Evolutionary conservation across 2,797 vertebrate species (phyloP).

Genomic region (Yasuhikotakia modesta): DNA sequence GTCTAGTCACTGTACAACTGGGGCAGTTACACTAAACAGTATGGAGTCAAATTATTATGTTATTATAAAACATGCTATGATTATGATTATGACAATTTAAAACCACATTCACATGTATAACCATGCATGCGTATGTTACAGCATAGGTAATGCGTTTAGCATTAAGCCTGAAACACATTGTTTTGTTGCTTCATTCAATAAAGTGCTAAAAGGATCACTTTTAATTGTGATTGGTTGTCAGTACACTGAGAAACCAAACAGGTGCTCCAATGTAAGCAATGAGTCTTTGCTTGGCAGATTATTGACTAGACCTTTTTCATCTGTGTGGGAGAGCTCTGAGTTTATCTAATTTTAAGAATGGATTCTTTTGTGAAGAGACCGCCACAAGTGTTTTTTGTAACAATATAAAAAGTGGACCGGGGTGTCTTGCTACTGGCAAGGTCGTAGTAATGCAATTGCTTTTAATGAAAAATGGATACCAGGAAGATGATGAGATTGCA

Average conservation of each 20-base stretch:
- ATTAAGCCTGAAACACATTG: not conserved
- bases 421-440: slow-evolving; percentile 31
- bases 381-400: not conserved
- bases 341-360: slow-evolving; percentile 30
- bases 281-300: not conserved
- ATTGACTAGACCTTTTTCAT: slow-evolving; percentile 25
- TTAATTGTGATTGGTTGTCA: not conserved
- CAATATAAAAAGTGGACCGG: slow-evolving; percentile 15
- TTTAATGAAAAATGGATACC: not conserved
- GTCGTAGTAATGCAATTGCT: slow-evolving; percentile 8
- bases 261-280: slow-evolving; percentile 3
- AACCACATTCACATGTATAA: not conserved
- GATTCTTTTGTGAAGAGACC: slow-evolving; percentile 7
- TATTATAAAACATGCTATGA: not conserved
- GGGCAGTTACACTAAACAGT: slow-evolving; percentile 6
- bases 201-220: not conserved
- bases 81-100: not conserved
- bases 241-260: not conserved
- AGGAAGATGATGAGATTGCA: not conserved
- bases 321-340: slow-evolving; percentile 11
- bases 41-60: not conserved
- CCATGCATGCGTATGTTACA: not conserved
- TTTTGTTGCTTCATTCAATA: not conserved
- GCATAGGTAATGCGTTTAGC: not conserved
- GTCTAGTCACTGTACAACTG: not conserved